These are phyloP conservation scores for Drosophila meridiana DNA, from an alignment of 2,888 invertebrate species.

Conservation along the genomic window DNA sequence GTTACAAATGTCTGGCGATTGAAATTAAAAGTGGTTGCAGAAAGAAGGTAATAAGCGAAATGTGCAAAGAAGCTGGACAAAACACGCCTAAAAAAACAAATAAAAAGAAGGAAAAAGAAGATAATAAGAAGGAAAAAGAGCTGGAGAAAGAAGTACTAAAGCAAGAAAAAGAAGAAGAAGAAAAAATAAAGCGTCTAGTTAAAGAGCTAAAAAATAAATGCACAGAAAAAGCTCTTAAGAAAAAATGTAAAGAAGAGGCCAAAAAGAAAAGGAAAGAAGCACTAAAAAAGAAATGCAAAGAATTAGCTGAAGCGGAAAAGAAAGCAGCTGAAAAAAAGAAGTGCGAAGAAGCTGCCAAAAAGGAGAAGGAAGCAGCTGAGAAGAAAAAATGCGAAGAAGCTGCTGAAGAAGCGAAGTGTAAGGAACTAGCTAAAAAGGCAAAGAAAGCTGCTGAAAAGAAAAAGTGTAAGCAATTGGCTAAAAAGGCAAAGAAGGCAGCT, in stretches of 20 bases:
- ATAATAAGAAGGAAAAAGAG: background rate
- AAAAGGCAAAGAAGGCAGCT: background rate
- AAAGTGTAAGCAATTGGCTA: background rate
- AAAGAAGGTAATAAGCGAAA: slow-evolving; percentile 13
- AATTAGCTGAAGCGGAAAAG: background rate
- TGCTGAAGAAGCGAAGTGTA: background rate
- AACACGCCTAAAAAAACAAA: background rate
- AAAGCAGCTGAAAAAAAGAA: background rate
- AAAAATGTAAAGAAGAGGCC: background rate
- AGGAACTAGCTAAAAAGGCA: background rate
- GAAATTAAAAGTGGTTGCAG: slow-evolving; percentile 18
- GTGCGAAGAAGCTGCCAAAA: background rate
- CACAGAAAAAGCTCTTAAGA: background rate
- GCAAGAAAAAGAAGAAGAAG: background rate
- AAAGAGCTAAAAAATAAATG: background rate
- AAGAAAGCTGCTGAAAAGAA: background rate
- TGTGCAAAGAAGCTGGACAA: slow-evolving; percentile 21
- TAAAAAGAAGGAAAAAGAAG: background rate
- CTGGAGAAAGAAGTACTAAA: background rate
- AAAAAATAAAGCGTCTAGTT: background rate
- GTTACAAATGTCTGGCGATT: slow-evolving; percentile 20
- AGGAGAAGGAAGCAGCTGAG: background rate
- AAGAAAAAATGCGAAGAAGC: background rate
- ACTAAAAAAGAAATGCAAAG: too few relatives aligned
- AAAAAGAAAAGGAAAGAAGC: background rate